Conservation (phyloP, 2,113 vertebrate genomes). For the Circaetus cinerascens region DNA sequence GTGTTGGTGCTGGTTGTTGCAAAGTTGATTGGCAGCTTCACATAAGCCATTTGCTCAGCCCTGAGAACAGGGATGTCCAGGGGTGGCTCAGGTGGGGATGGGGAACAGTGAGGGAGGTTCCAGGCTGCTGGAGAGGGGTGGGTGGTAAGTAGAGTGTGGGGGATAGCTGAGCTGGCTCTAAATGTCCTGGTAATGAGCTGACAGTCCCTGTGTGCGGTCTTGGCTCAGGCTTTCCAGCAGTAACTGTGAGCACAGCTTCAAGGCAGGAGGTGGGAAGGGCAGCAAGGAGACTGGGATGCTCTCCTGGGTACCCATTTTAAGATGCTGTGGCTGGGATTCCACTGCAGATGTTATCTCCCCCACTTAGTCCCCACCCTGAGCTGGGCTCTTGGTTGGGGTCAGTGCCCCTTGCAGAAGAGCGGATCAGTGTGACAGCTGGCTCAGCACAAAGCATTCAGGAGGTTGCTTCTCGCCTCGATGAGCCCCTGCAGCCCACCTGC, state of each 20-base stretch:
- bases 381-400: neutral
- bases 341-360: neutral
- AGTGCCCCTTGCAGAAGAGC: neutral
- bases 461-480: accelerated
- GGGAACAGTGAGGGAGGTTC: neutral
- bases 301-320: neutral
- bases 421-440: neutral
- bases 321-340: neutral
- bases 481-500: neutral
- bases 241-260: neutral
- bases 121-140: neutral
- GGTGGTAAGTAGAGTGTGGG: neutral
- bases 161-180: neutral
- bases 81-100: neutral
- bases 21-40: neutral
- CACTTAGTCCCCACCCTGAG: neutral
- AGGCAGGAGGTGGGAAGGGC: neutral
- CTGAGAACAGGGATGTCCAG: neutral
- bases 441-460: neutral
- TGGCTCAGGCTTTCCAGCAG: neutral
- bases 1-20: neutral
- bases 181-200: neutral
- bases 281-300: neutral
- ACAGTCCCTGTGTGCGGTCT: neutral
- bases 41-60: neutral